A percentile compares a stretch with the other conserved stretches of the same genome.
phyloP scores from a whole-genome alignment of 2,113 vertebrate genomes.

The Ictalurus furcatus region DNA sequence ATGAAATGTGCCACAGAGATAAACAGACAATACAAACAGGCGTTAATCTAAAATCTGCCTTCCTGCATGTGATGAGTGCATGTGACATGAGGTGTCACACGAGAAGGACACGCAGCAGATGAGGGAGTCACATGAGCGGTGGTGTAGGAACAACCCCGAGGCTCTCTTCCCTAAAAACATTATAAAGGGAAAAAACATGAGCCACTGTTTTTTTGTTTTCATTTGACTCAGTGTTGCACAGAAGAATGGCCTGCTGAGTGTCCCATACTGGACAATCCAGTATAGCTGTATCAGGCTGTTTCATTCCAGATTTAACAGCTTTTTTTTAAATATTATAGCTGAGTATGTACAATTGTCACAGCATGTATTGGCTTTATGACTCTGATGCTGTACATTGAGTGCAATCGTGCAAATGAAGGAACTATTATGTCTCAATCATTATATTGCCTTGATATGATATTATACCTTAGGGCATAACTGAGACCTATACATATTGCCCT shows the following conservation, averaged over 20 bases:
- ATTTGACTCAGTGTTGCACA: slow-evolving; percentile 26
- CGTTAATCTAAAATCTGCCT: slow-evolving; percentile 61
- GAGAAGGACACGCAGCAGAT: slow-evolving; percentile 52
- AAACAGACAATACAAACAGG: slow-evolving; percentile 39
- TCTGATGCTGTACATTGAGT: neutral
- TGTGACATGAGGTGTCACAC: slow-evolving; percentile 72
- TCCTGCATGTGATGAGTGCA: slow-evolving; percentile 62
- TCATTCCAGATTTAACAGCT: neutral
- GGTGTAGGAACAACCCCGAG: slow-evolving; percentile 51
- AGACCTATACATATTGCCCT: slow-evolving; percentile 2
- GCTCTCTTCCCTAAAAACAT: slow-evolving; percentile 43
- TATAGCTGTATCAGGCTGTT: neutral
- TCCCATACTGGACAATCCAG: neutral
- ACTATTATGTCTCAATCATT: neutral
- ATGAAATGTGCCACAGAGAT: slow-evolving; percentile 9
- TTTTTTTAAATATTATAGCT: neutral
- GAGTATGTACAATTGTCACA: slow-evolving; percentile 7
- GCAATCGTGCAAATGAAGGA: slow-evolving; percentile 1
- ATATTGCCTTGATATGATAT: slow-evolving; percentile 6
- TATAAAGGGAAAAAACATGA: neutral
- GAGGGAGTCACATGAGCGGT: slow-evolving; percentile 65
- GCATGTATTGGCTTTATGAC: slow-evolving; percentile 4
- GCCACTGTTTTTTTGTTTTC: slow-evolving; percentile 30
- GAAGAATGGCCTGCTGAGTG: neutral
- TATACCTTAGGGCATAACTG: neutral